A percentile compares a stretch with the other conserved stretches of the same genome.
Conservation (phyloP, 2,797 vertebrate genomes). For the Gallinago stenura region DNA sequence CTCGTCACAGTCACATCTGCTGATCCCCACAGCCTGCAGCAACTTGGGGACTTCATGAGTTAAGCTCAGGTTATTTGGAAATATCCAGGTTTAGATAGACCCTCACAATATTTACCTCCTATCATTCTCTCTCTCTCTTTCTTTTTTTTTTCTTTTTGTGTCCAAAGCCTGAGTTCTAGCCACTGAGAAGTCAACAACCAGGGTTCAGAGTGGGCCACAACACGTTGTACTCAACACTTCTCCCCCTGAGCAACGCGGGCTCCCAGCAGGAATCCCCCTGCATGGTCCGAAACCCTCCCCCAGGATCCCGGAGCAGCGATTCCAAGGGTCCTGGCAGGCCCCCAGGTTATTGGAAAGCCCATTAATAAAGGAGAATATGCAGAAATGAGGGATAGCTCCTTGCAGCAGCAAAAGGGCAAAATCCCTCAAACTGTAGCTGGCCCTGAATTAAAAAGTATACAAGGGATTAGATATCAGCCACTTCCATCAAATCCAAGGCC, state of each 20-base stretch:
- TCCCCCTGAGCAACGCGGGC: background rate
- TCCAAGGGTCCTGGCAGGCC: background rate
- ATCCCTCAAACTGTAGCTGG: background rate
- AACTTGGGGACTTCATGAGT: background rate
- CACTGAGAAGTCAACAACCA: background rate
- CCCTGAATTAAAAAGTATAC: conserved; percentile 26
- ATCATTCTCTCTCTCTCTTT: background rate
- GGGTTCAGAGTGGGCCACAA: background rate
- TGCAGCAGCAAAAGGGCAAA: conserved; percentile 25
- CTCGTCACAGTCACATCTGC: background rate
- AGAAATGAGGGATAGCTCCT: background rate
- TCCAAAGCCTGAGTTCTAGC: background rate
- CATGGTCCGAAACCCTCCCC: background rate
- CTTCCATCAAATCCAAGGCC: conserved; percentile 56
- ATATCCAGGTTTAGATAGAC: background rate
- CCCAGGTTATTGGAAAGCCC: background rate
- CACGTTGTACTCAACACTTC: background rate
- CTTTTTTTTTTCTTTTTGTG: background rate
- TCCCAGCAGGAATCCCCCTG: background rate
- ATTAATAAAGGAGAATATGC: background rate
- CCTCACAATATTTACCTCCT: background rate
- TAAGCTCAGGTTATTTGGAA: background rate
- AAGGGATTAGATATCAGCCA: conserved; percentile 25
- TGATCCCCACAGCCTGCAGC: background rate
- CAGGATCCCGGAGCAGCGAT: background rate